Evolutionary conservation across 1,140 invertebrate species (phyloP).

Genomic region (Drosophila mauritiana): DNA sequence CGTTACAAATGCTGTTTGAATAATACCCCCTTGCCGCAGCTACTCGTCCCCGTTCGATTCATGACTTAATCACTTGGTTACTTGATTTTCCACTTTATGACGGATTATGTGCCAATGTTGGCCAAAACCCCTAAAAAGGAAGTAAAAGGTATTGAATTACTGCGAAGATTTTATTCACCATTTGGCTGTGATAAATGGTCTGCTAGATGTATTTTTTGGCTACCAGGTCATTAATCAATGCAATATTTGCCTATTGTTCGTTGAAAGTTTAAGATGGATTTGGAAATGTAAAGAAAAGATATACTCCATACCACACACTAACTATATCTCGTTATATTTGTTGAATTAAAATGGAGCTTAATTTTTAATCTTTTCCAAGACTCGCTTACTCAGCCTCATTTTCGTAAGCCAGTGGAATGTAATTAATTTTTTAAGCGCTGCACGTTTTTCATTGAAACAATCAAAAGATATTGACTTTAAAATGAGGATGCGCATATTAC

Average conservation of each 20-base stretch:
- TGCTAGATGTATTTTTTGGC: slow-evolving; percentile 3
- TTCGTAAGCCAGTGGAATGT: not conserved
- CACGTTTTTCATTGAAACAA: slow-evolving; percentile 65
- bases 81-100: slow-evolving; percentile 80
- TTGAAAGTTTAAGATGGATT: slow-evolving; percentile 1
- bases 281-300: slow-evolving; percentile 25
- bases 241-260: slow-evolving; percentile 19
- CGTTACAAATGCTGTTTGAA: slow-evolving; percentile 44
- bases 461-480: slow-evolving; percentile 62
- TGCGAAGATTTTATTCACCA: slow-evolving; percentile 42
- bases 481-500: slow-evolving; percentile 7
- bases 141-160: slow-evolving; percentile 51
- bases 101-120: slow-evolving; percentile 74
- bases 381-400: not conserved
- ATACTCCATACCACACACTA: too few species aligned
- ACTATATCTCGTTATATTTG: too few species aligned
- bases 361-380: not conserved
- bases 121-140: slow-evolving; percentile 34
- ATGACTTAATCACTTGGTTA: slow-evolving; percentile 74
- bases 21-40: slow-evolving; percentile 3
- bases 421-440: slow-evolving; percentile 39
- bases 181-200: slow-evolving; percentile 31
- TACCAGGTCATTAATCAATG: slow-evolving; percentile 58
- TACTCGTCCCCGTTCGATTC: slow-evolving; percentile 20
- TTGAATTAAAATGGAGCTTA: not conserved